phyloP scores from a whole-genome alignment of 1,140 invertebrate species.

The Drosophila kikkawai region DNA sequence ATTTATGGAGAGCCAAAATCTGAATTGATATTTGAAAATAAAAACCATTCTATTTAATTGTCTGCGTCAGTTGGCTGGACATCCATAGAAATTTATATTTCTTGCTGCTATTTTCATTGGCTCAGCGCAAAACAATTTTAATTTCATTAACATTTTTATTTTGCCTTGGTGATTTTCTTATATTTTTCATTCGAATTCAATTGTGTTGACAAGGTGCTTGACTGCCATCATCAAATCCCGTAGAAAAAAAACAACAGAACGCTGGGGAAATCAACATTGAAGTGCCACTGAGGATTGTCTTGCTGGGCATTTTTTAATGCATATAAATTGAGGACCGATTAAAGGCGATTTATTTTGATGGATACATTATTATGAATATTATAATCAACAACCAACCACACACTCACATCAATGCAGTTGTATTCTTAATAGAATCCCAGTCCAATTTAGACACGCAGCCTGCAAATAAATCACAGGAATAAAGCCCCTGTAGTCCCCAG shows the following conservation, averaged over 20 bases:
- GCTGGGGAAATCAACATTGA: slow-evolving; percentile 35
- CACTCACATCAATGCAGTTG: slow-evolving; percentile 49
- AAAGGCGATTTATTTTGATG: slow-evolving; percentile 64
- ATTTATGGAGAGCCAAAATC: slow-evolving; percentile 10
- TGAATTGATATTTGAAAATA: slow-evolving; percentile 15
- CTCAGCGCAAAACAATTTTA: slow-evolving; percentile 33
- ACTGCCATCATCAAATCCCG: slow-evolving; percentile 52
- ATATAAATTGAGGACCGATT: slow-evolving; percentile 58
- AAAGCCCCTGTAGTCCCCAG: slow-evolving; percentile 42
- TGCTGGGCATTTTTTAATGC: slow-evolving; percentile 36
- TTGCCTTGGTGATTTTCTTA: slow-evolving; percentile 2
- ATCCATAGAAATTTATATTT: not conserved
- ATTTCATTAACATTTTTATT: slow-evolving; percentile 49
- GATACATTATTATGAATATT: slow-evolving; percentile 36
- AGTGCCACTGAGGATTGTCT: slow-evolving; percentile 51
- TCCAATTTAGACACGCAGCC: slow-evolving; percentile 68
- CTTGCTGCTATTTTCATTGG: slow-evolving; percentile 12
- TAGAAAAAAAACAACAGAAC: slow-evolving; percentile 21
- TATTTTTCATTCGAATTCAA: slow-evolving; percentile 38
- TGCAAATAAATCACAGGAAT: slow-evolving; percentile 70
- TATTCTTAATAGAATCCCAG: slow-evolving; percentile 73
- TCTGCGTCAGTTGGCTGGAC: slow-evolving; percentile 37
- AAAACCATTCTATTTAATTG: slow-evolving; percentile 35
- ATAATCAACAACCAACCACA: not conserved
- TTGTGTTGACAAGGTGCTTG: slow-evolving; percentile 68